phyloP scores from a whole-genome alignment of 2,113 vertebrate genomes.

The Mesembrinibis cayennensis region DNA sequence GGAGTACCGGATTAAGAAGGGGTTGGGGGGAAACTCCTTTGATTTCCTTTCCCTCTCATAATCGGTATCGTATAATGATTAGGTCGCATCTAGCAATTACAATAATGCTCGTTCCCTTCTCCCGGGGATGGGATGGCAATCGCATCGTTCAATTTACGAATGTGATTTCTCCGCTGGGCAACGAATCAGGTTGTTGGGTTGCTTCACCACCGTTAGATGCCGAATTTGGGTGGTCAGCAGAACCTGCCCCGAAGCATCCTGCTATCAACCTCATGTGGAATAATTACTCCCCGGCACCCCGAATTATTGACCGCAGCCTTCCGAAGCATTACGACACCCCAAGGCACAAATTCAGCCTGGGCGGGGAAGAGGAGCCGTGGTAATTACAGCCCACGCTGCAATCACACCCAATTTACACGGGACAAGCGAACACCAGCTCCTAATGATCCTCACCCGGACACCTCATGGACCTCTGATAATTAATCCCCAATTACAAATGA shows the following conservation, averaged over 20 bases:
- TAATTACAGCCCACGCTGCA: rapidly evolving
- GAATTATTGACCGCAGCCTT: rapidly evolving
- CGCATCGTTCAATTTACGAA: rapidly evolving
- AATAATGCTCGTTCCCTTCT: rapidly evolving
- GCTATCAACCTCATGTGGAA: neutral
- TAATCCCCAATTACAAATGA: neutral
- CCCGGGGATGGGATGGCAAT: neutral
- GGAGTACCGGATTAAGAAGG: neutral
- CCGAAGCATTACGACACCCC: rapidly evolving
- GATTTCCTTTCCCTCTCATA: neutral
- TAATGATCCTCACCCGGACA: neutral
- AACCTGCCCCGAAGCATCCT: too few relatives aligned
- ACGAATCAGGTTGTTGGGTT: rapidly evolving
- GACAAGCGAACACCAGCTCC: neutral
- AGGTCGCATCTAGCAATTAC: neutral
- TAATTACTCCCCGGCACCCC: neutral
- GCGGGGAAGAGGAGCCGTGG: rapidly evolving
- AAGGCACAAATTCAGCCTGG: neutral
- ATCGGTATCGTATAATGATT: rapidly evolving
- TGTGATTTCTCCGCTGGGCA: rapidly evolving
- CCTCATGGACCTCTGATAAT: neutral
- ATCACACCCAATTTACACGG: rapidly evolving
- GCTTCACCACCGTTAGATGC: rapidly evolving
- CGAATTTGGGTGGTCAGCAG: neutral
- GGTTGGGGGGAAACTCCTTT: neutral